Evolutionary conservation across 2,888 invertebrate species (phyloP).

Genomic region (Ditula angustiorana): DNA sequence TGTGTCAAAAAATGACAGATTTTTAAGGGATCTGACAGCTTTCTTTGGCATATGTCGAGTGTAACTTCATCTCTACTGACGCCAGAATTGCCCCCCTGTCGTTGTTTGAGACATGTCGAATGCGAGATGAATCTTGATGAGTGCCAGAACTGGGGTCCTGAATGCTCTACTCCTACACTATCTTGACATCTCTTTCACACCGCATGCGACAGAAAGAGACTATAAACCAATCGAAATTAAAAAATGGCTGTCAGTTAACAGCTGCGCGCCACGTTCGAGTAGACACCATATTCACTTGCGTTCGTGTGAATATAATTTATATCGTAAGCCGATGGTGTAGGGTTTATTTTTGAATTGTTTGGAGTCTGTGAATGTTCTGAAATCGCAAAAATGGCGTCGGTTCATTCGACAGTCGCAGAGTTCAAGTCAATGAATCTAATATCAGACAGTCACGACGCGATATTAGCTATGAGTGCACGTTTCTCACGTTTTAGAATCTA

Average conservation of each 20-base stretch:
- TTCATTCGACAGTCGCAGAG: not conserved
- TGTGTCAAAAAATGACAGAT: no score
- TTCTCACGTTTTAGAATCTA: slow-evolving; percentile 47
- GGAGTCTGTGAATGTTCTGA: not conserved
- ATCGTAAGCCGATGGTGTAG: fast-evolving
- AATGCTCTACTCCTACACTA: no score
- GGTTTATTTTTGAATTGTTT: not conserved
- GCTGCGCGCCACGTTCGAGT: slow-evolving; percentile 29
- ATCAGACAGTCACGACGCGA: slow-evolving; percentile 56
- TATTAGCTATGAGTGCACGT: slow-evolving; percentile 43
- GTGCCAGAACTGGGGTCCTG: no score
- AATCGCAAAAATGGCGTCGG: slow-evolving; percentile 4
- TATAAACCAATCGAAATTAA: slow-evolving; percentile 26
- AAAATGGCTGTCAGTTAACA: slow-evolving; percentile 33
- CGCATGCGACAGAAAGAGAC: slow-evolving; percentile 9
- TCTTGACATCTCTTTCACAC: not conserved
- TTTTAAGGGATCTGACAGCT: no score
- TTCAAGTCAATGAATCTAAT: slow-evolving; percentile 31
- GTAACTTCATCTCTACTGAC: no score
- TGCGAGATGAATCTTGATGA: no score
- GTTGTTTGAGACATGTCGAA: no score
- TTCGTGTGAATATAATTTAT: not conserved
- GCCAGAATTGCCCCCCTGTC: no score
- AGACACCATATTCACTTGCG: slow-evolving; percentile 8
- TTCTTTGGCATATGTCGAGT: no score